Evolutionary conservation across 1,140 invertebrate genomes (phyloP).

Genomic region (Steinernema feltiae): DNA sequence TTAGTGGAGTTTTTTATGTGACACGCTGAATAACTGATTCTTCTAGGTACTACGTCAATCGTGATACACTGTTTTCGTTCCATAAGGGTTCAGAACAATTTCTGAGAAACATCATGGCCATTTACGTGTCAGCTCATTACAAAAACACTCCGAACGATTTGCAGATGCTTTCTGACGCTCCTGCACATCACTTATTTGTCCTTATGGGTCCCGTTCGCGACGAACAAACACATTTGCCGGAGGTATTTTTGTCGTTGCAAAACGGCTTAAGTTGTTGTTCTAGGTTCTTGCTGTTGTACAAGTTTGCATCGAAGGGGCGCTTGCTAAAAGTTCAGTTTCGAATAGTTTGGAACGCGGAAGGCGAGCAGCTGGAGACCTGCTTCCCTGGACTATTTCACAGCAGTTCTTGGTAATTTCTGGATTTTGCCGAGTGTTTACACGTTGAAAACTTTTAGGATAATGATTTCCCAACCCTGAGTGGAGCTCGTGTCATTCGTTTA

Average conservation of each 20-base stretch:
- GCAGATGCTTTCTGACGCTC: slow-evolving; percentile 96
- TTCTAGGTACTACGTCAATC: slow-evolving; percentile 62
- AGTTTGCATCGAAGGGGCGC: slow-evolving; percentile 88
- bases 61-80: slow-evolving; percentile 93
- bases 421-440: slow-evolving; percentile 15
- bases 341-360: slow-evolving; percentile 76
- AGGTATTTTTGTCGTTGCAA: slow-evolving; percentile 84
- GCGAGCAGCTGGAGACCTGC: slow-evolving; percentile 86
- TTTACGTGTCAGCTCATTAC: slow-evolving; percentile 96
- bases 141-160: slow-evolving; percentile 97
- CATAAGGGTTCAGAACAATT: slow-evolving; percentile 91
- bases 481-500: slow-evolving; percentile 85
- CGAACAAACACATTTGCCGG: slow-evolving; percentile 68
- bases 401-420: slow-evolving; percentile 63
- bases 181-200: slow-evolving; percentile 93
- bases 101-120: slow-evolving; percentile 79
- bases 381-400: slow-evolving; percentile 94
- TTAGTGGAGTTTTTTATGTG: slow-evolving; percentile 61
- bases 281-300: slow-evolving; percentile 58
- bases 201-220: slow-evolving; percentile 77
- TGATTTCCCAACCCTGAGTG: slow-evolving; percentile 82
- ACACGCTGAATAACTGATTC: slow-evolving; percentile 14
- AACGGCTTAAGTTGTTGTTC: slow-evolving; percentile 44
- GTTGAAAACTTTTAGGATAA: slow-evolving; percentile 67
- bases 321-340: slow-evolving; percentile 73